Percentiles rank a stretch among this genome's conserved stretches.
Conservation (phyloP, 1,140 invertebrate genomes). For the Cardiocondyla obscurior region DNA sequence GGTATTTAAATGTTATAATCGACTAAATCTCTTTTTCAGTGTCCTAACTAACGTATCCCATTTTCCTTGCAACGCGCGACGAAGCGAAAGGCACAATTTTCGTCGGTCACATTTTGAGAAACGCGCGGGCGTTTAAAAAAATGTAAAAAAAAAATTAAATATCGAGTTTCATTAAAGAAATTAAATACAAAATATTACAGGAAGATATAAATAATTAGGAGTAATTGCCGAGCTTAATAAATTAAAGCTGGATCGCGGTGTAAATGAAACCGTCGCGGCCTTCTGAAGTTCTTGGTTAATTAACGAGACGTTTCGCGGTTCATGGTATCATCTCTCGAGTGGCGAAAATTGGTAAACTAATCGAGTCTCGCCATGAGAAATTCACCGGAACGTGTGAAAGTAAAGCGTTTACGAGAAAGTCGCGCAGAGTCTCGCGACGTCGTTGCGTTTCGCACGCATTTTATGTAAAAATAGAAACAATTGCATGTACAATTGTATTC, state of each 20-base stretch:
- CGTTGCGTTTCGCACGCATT: not conserved
- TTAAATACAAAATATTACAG: not conserved
- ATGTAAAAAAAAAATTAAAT: not conserved
- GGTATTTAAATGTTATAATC: conserved; percentile 30
- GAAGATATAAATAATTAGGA: not conserved
- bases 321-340: not conserved
- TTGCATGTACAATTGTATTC: conserved; percentile 2
- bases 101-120: not conserved
- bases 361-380: not conserved
- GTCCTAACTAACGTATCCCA: conserved; percentile 16
- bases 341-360: not conserved
- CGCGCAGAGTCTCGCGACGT: not conserved
- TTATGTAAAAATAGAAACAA: conserved; percentile 30
- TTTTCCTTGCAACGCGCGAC: not conserved
- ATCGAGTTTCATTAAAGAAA: too few relatives aligned
- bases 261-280: not conserved
- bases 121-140: not conserved
- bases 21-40: conserved; percentile 60
- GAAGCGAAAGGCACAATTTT: not conserved
- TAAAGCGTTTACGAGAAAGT: not conserved
- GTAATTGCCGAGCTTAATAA: not conserved
- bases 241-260: too few relatives aligned
- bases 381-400: not conserved
- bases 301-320: not conserved
- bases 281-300: not conserved